Evolutionary conservation across 2,113 vertebrate species (phyloP).

Genomic region (Perca fluviatilis): DNA sequence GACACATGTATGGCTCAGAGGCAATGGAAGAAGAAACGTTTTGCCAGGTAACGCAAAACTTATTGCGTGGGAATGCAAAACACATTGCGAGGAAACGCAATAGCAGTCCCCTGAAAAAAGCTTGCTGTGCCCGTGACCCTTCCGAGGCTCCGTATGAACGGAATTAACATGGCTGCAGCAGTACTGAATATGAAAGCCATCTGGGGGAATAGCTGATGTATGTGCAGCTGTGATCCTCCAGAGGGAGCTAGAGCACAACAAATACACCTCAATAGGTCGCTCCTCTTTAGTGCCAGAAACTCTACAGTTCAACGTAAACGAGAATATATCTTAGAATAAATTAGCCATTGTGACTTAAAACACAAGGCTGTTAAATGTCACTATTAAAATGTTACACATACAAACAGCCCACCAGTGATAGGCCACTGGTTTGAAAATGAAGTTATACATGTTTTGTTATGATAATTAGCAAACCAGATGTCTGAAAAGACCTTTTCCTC

Average conservation of each 20-base stretch:
- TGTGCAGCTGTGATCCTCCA: conserved; percentile 50
- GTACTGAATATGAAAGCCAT: rapidly evolving
- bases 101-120: too few species aligned
- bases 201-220: not conserved
- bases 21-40: too few species aligned
- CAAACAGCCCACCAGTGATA: not conserved
- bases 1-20: too few species aligned
- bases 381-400: not conserved
- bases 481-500: not conserved
- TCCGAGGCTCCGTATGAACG: too few species aligned
- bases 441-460: not conserved
- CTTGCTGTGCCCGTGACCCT: too few species aligned
- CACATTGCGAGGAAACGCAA: too few species aligned
- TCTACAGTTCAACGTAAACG: not conserved
- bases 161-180: not conserved
- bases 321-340: not conserved
- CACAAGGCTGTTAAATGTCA: not conserved
- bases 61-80: too few species aligned
- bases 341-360: not conserved
- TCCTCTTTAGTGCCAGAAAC: not conserved
- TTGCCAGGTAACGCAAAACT: too few species aligned
- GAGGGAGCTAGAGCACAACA: conserved; percentile 64
- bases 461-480: not conserved
- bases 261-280: not conserved
- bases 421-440: not conserved